Evolutionary conservation across 2,797 vertebrate genomes (phyloP), one percentile per base, ranked within the genome.

Genomic region (Synaphobranchus kaupii): DNA sequence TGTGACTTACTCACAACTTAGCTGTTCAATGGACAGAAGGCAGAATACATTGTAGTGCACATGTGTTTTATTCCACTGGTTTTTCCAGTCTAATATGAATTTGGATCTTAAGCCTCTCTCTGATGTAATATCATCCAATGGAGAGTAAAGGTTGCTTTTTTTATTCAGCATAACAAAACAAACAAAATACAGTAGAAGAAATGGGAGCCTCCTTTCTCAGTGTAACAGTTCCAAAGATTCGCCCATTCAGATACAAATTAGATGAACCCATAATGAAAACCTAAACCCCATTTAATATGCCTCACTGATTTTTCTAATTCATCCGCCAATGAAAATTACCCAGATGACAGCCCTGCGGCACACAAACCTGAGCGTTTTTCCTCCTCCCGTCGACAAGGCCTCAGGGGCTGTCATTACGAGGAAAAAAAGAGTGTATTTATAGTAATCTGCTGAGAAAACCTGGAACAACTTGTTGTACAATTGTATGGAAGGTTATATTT

Each of bases 361-460:
- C n/a, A 25, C 84, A 84, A 52, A 60, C 71, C 89, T 60, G 66
- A 91, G 91, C 91, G 91, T 93, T 94, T 94, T 91, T 92, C 87
- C 93, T 93, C 92, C 91, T 89, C 93, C 89, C 92, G 90, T 94
- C 93, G 93, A 94, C 93, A 94, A 92, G 92, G 89, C 90, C 68
- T 90, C 90, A 81, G 83, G 90, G 92, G 92, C 92, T 94, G 93
- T 94, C 95, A 95, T 96, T 95, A 95, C 91, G 91, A 93, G 94
- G 93, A 94, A 94, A 93, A 52, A 94, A 95, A 94, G 89, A 91
- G 89, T 94, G 93, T 96, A 96, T 96, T 96, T 95, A 95, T 96
- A 96, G 94, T 91, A 90, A 88, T 91, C 89, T 88, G 87, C 92
- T 92, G 92, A 95, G 94, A 94, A 94, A 94, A 91, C 92, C 88